A percentile compares a stretch with the other conserved stretches of the same genome.
Conservation (phyloP, 2,797 vertebrate species). For the Xerus rutilus region DNA sequence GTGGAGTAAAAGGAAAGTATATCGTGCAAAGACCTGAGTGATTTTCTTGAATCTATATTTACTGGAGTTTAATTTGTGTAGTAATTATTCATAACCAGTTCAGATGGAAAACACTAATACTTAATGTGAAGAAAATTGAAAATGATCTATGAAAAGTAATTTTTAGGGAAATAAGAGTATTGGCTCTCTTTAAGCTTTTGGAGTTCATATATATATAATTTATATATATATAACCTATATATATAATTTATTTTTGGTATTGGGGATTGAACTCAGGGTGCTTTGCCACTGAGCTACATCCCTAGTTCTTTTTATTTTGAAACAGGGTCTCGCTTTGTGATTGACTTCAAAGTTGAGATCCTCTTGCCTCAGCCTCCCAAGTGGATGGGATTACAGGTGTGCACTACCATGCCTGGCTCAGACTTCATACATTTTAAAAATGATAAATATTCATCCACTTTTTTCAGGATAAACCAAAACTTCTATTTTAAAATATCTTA, state of each 20-base stretch:
- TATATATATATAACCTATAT: too few species aligned
- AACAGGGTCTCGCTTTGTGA: too few species aligned
- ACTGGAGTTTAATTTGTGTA: constrained; percentile 42
- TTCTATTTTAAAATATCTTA: constrained; percentile 11
- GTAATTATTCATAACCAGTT: constrained; percentile 57
- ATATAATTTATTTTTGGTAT: too few species aligned
- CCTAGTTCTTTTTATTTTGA: too few species aligned
- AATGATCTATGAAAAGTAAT: constrained; percentile 64
- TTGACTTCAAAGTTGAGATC: too few species aligned
- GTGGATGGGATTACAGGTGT: too few species aligned
- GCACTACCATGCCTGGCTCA: not conserved
- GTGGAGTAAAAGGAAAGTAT: not conserved
- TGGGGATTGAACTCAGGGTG: too few species aligned
- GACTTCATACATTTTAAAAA: constrained; percentile 37
- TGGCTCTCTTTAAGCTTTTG: constrained; percentile 20
- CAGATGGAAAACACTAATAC: constrained; percentile 44
- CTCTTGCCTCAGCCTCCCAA: too few species aligned
- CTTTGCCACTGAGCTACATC: too few species aligned
- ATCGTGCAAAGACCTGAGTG: not conserved
- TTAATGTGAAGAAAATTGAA: constrained; percentile 59
- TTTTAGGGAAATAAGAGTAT: constrained; percentile 45
- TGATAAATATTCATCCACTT: not conserved
- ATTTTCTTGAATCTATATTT: constrained; percentile 25
- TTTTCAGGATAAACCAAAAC: not conserved
- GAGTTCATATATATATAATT: too few species aligned